Evolutionary conservation across 2,888 invertebrate species (phyloP), one percentile per base, ranked within the genome.

Genomic region (Clivina fossor): DNA sequence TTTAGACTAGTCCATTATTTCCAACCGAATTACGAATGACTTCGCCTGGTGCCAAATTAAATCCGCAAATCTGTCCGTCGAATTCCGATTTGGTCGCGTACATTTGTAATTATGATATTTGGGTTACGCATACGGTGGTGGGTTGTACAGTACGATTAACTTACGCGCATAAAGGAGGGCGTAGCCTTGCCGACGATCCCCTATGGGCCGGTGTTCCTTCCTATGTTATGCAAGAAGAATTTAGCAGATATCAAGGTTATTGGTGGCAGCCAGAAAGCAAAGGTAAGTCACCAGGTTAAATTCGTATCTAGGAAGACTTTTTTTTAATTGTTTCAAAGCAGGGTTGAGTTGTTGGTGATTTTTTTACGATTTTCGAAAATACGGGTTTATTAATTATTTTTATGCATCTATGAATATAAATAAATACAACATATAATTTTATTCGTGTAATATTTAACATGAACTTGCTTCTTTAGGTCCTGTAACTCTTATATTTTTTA

Each of bases 181-280:
- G 80, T 61, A 80, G 79, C 58, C 74, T 92, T 65, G 81, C 85
- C 0, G 90, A 92, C 63, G 93, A 93, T 73, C 92, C 93, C 0
- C 74, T 87, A 0, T 90, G 88, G 66, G 93, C 96, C 0, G 98
- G 98, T 0, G 88, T 93, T n/a, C 96, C 99, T 0, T 94, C 95
- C 1, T 99, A 97, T 74, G 94, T 99, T 0, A 94, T 95, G 71
- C 98, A 98, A 74, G 99, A 99, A 72, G 99, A 99, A 76, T 97
- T 99, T 74, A 90, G 90, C 61, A 78, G 96, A 26, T 98, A 94
- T 72, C 92, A 91, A 56, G 98, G 97, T 0, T 96, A 93, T 73
- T 99, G 98, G 98, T 99, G 99, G 98, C 93, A 94, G 68, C 93
- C 94, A 0, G 79, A 80, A 61, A 80, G 82, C 40, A 77, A 80